Base-by-base conservation (phyloP, 2,113 vertebrate genomes). In the Lasiurus cinereus region DNA sequence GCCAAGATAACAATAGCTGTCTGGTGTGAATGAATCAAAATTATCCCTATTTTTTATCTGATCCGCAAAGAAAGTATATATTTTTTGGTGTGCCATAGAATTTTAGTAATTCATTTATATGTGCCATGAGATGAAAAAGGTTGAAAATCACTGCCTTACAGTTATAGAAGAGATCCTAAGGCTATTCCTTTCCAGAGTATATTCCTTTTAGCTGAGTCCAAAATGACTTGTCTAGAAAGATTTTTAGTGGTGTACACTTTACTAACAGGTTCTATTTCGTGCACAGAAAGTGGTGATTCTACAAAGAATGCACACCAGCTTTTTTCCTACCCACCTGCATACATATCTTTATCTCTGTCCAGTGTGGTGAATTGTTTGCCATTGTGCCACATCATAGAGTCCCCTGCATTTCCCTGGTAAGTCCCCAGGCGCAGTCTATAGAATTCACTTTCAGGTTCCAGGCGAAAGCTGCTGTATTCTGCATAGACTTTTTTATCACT, bases 361-460 rank as follows among this genome's bases (percentile, higher is more conserved):
- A 99, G 98, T 8, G 99, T 99, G 59, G 99, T 99, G 97, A 99
- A 99, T 46, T 99, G 99, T 97, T 99, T 99, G 3, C 99, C 99
- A 0, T 99, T 99, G 92, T 99, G 98, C 98, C 99, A 99, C 94
- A 99, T 98, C 98, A 99, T 98, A 86, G 99, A 99, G 93, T 99
- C 99, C 0, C 99, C 99, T 0, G 99, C 99, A 0, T 99, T 99
- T 70, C 99, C 99, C 96, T 99, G 99, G 97, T 99, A 99, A 0
- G 99, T 99, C 39, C 99, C 99, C 72, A 99, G 96, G 66, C 99
- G 99, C 73, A 99, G 96, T 7, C 99, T 98, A 67, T 99, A 99
- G 76, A 98, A 99, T 80, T 99, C 99, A 0, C 98, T 99, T 97
- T 99, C 99, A 0, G 99, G 91, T 97, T 99, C 99, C 96, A 99